Conservation (phyloP, 2,888 invertebrate genomes). For the Erebia epiphron region DNA sequence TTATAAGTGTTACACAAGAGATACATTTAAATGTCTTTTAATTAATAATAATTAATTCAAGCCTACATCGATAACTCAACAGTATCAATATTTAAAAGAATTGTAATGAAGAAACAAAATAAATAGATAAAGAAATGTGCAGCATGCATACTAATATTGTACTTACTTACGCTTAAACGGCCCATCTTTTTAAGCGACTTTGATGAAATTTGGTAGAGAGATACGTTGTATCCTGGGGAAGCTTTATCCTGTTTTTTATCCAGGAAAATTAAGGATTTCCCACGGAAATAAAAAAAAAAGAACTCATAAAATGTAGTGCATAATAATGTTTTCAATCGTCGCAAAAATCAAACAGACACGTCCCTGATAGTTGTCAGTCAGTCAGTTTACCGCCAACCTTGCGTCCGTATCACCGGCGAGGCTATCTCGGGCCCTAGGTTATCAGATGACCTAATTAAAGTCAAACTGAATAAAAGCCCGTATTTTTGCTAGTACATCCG, state of each 20-base stretch:
- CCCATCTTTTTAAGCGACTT: no score
- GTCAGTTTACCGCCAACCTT: not conserved
- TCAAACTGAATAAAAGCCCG: constrained; percentile 23
- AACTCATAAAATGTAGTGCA: not conserved
- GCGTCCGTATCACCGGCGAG: constrained; percentile 3
- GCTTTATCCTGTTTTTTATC: no score
- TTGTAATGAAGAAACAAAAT: no score
- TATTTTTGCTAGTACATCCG: not conserved
- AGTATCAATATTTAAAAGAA: no score
- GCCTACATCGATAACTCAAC: not conserved
- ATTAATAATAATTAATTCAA: no score
- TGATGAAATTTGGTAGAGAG: no score
- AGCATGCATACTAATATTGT: no score
- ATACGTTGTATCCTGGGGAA: no score
- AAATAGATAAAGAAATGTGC: no score
- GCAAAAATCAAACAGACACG: not conserved
- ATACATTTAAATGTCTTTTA: not conserved
- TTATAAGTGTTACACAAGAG: no score
- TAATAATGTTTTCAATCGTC: not conserved
- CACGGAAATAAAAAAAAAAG: not conserved
- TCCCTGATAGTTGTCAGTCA: not conserved
- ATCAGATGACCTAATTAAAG: constrained; percentile 38
- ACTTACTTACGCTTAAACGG: no score
- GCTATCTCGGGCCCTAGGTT: constrained; percentile 33
- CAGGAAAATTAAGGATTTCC: no score